Conservation (phyloP, 2,113 vertebrate genomes). For the Melospiza melodia region DNA sequence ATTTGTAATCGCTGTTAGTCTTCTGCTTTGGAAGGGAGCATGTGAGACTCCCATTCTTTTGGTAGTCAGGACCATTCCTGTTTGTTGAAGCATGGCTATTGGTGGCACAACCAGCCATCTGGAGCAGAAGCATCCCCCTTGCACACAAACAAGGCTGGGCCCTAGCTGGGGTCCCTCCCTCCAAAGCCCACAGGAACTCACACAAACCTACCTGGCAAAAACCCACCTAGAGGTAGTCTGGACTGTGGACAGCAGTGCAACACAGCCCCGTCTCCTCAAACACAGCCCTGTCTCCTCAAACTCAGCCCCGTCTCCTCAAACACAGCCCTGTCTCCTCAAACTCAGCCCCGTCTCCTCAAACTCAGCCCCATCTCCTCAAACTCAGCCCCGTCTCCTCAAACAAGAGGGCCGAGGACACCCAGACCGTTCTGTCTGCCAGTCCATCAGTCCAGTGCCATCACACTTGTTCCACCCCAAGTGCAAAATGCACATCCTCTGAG, state of each 20-base stretch:
- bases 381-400: neutral
- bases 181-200: neutral
- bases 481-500: fast-evolving
- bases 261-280: neutral
- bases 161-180: neutral
- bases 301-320: neutral
- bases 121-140: neutral
- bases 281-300: neutral
- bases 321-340: neutral
- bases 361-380: neutral
- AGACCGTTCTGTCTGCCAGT: neutral
- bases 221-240: fast-evolving
- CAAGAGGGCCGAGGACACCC: neutral
- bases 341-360: neutral
- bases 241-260: neutral
- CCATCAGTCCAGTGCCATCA: neutral
- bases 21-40: neutral
- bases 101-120: too few species aligned
- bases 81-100: fast-evolving
- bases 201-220: neutral
- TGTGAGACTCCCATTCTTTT: fast-evolving
- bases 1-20: neutral
- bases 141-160: too few species aligned
- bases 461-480: fast-evolving
- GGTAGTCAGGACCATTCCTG: neutral